Conservation (phyloP, 2,888 invertebrate species). For the Metacarcinus magister region DNA sequence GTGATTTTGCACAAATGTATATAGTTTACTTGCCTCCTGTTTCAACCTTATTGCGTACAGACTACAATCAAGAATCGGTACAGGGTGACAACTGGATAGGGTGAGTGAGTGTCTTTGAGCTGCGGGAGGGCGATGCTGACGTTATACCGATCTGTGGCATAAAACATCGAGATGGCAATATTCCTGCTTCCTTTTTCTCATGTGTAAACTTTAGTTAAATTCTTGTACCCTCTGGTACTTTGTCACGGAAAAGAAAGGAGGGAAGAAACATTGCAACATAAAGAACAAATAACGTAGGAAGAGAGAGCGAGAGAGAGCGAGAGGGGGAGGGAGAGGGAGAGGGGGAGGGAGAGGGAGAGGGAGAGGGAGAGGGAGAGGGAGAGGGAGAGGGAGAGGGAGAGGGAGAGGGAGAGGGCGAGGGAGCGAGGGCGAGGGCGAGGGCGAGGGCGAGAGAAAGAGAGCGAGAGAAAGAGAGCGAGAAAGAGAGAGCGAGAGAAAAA, state of each 20-base stretch:
- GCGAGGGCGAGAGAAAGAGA: too few relatives aligned
- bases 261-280: not conserved
- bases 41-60: too few relatives aligned
- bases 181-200: not conserved
- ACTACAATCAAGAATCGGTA: too few relatives aligned
- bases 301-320: too few relatives aligned
- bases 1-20: too few relatives aligned
- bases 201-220: not conserved
- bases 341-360: not conserved
- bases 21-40: too few relatives aligned
- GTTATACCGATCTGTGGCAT: not conserved
- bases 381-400: slow-evolving; percentile 10
- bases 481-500: too few relatives aligned
- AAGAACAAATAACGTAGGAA: not conserved
- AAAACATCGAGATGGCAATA: not conserved
- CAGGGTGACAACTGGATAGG: not conserved
- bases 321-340: not conserved
- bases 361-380: slow-evolving; percentile 37
- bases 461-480: too few relatives aligned
- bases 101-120: not conserved
- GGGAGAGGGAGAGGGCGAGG: too few relatives aligned
- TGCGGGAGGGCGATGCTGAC: not conserved
- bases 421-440: too few relatives aligned
- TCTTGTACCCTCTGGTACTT: not conserved
- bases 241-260: not conserved